Conservation (phyloP, 1,140 invertebrate species). For the Patella vulgata region DNA sequence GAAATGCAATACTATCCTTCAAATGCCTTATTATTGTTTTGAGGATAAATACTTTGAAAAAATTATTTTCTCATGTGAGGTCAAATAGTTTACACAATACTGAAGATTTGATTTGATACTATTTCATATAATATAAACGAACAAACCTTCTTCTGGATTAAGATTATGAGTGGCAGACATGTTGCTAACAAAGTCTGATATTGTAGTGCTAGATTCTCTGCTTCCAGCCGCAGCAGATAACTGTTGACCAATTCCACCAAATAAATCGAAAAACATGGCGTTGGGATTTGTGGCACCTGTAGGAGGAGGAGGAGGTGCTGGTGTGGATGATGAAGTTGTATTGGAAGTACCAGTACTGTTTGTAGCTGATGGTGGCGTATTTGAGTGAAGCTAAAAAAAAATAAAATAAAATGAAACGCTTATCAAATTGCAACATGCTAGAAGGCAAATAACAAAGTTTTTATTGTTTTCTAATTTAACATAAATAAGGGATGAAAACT, state of each 20-base stretch:
- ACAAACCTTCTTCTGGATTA: conserved; percentile 63
- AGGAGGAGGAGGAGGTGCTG: not conserved
- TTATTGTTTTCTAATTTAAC: not conserved
- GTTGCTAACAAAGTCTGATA: conserved; percentile 67
- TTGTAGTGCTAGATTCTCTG: conserved; percentile 52
- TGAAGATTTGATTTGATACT: conserved; percentile 22
- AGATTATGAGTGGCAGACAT: conserved; percentile 49
- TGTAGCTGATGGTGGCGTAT: conserved; percentile 2
- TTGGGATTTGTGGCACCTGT: conserved; percentile 20
- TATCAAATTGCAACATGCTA: not conserved
- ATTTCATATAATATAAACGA: not conserved
- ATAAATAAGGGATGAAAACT: not conserved
- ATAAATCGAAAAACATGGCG: conserved; percentile 49
- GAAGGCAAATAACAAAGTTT: too few relatives aligned
- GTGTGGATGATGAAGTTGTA: not conserved
- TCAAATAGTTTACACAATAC: too few relatives aligned
- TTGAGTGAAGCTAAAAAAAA: not conserved
- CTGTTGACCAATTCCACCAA: conserved; percentile 47
- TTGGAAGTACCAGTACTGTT: not conserved
- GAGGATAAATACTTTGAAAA: too few relatives aligned
- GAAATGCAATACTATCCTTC: too few relatives aligned
- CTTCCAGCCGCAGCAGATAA: conserved; percentile 50
- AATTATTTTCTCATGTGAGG: too few relatives aligned
- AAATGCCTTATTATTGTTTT: too few relatives aligned
- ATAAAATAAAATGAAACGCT: not conserved